Evolutionary conservation across 1,140 invertebrate genomes (phyloP).

Genomic region (Aphis craccivora): DNA sequence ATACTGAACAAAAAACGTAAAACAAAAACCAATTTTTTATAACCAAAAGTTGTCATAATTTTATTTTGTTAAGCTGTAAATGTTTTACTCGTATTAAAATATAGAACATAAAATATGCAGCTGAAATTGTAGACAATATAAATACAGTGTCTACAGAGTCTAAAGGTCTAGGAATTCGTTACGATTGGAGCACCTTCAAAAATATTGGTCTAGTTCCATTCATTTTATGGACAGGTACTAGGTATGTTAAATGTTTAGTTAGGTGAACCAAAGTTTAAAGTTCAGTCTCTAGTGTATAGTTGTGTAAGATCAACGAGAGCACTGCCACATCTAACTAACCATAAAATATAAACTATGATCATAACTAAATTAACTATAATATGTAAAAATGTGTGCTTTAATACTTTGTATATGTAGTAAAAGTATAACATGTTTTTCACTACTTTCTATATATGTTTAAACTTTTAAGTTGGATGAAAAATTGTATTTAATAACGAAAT

Average conservation of each 20-base stretch:
- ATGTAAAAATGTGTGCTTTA: neutral
- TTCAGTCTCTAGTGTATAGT: neutral
- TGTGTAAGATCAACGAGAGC: neutral
- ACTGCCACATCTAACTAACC: neutral
- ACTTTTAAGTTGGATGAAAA: neutral
- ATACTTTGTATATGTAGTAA: neutral
- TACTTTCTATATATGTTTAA: neutral
- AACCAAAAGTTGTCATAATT: too few species aligned
- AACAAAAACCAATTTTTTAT: too few species aligned
- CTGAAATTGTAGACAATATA: too few species aligned
- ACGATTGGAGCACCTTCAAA: too few species aligned
- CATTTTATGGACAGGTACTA: neutral
- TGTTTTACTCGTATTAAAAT: too few species aligned
- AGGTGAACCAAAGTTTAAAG: neutral
- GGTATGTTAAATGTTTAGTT: neutral
- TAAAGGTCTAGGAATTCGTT: too few species aligned
- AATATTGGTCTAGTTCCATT: too few species aligned
- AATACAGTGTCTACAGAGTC: too few species aligned
- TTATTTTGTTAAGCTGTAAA: too few species aligned
- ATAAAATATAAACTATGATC: neutral
- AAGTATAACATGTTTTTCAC: neutral
- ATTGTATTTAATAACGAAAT: neutral
- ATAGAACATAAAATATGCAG: too few species aligned
- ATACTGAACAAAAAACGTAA: too few species aligned
- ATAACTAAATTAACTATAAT: neutral